Percentiles rank a stretch among this genome's conserved stretches.
Conservation (phyloP, 2,888 invertebrate species). For the Meteorus cinctellus region DNA sequence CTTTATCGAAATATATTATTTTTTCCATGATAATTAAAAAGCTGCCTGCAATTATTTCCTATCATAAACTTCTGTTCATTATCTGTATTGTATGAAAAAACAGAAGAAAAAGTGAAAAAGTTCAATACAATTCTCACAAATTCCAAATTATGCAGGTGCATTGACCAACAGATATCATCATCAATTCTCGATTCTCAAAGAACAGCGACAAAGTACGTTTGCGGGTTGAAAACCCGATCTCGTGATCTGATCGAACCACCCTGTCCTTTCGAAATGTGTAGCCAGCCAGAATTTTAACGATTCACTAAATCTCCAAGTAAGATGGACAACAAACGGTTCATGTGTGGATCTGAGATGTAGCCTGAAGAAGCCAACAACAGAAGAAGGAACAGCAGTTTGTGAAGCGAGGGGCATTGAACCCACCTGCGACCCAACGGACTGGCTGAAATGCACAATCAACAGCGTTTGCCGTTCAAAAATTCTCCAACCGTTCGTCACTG, state of each 20-base stretch:
- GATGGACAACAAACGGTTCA: slow-evolving; percentile 51
- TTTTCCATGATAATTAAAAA: not conserved
- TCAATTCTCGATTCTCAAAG: slow-evolving; percentile 30
- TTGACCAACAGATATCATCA: slow-evolving; percentile 7
- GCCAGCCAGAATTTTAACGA: slow-evolving; percentile 68
- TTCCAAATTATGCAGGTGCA: not conserved
- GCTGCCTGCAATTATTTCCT: no score
- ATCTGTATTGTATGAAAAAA: not conserved
- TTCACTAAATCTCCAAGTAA: slow-evolving; percentile 62
- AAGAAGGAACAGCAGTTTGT: slow-evolving; percentile 8
- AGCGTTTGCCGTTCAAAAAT: not conserved
- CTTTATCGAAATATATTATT: not conserved
- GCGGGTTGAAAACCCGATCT: slow-evolving; percentile 21
- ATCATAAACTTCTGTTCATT: not conserved
- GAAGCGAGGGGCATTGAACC: slow-evolving; percentile 38
- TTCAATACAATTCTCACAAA: not conserved
- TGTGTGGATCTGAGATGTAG: slow-evolving; percentile 20
- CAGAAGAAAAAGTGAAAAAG: not conserved
- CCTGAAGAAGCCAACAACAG: slow-evolving; percentile 22
- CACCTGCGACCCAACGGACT: slow-evolving; percentile 19
- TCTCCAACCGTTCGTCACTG: not conserved
- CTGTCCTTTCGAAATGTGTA: slow-evolving; percentile 45
- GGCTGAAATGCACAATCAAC: not conserved
- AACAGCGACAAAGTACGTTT: slow-evolving; percentile 30
- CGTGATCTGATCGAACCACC: slow-evolving; percentile 10